These are phyloP conservation scores for Bergia sp. DNA, from an alignment of 92 coral and sea anemone genomes.

Conservation along the genomic window DNA sequence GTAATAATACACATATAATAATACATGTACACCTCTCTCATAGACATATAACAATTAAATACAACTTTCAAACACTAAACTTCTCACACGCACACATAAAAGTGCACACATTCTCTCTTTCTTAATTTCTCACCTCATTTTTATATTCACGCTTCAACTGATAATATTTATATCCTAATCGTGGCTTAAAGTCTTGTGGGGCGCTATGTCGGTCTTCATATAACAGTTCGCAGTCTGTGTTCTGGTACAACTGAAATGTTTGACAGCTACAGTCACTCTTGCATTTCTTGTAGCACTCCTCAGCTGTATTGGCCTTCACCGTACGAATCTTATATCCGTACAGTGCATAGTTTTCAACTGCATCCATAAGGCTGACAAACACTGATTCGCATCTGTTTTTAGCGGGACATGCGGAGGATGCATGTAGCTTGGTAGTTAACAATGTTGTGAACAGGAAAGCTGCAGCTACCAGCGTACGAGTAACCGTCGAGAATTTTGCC, in stretches of 20 bases:
- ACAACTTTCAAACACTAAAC: too few species aligned
- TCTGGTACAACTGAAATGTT: conserved; percentile 5
- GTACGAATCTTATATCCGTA: not conserved
- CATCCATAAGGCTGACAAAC: not conserved
- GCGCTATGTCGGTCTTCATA: conserved; percentile 26
- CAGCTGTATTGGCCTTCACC: not conserved
- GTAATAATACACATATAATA: not conserved
- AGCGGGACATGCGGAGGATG: not conserved
- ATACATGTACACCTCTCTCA: not conserved
- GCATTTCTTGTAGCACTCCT: conserved; percentile 19
- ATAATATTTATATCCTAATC: conserved; percentile 19
- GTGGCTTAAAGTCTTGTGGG: conserved; percentile 14
- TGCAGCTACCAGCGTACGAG: not conserved
- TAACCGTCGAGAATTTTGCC: not conserved
- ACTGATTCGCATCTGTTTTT: not conserved
- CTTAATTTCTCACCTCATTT: not conserved
- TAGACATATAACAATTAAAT: not conserved
- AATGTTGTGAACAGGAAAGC: not conserved
- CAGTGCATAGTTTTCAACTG: not conserved
- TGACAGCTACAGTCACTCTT: conserved; percentile 17
- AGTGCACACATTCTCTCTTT: not conserved
- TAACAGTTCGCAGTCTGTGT: not conserved
- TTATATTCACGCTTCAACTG: conserved; percentile 5
- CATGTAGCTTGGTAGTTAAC: too few species aligned
- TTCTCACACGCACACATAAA: not conserved